Evolutionary conservation across 2,797 vertebrate genomes (phyloP), one percentile per base, ranked within the genome.

Genomic region (Amphiprion clarkii): DNA sequence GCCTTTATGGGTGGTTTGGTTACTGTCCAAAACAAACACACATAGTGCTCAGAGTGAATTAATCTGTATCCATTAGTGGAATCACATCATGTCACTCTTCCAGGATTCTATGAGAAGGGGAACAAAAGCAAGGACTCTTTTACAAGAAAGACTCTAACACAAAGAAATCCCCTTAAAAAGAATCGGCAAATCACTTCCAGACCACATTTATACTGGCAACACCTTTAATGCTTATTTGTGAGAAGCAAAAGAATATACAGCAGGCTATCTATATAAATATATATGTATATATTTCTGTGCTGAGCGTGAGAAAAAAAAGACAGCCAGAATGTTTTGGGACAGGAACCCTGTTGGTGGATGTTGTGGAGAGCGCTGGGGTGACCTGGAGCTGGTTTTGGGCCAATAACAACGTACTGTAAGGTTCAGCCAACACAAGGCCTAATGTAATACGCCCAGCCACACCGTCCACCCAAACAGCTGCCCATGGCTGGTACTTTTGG

Each of bases 171-270:
- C 59, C 21, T 53, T 31, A 52, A 52, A 60, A 73, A 67, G 54
- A 53, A 46, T 63, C 6, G 12, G 52, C 67, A 84, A 86, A 93
- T 88, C 33, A 72, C 71, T 90, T 82, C 75, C 84, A 93, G 86
- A 90, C 74, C 42, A 48, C 51, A 68, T 5, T 78, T 36, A 48
- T 17, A 39, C 12, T 46, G 66, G 65, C 73, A 76, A 83, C 39
- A 59, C 31, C 11, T 64, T 58, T 57, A 23, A 12, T 71, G 19
- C 23, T 53, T 71, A 16, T 62, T 73, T 58, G 65, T 21, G 23
- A 51, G 49, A 70, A 83, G 84, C 72, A 70, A 73, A 56, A 71
- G 54, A 85, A 88, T 70, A 73, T 64, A 78, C 8, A 68, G 16
- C 76, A 81, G 88, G 46, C 17, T 29, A 33, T 66, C 6, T 65